Evolutionary conservation across 2,113 vertebrate species (phyloP).

Genomic region (Polypterus senegalus): DNA sequence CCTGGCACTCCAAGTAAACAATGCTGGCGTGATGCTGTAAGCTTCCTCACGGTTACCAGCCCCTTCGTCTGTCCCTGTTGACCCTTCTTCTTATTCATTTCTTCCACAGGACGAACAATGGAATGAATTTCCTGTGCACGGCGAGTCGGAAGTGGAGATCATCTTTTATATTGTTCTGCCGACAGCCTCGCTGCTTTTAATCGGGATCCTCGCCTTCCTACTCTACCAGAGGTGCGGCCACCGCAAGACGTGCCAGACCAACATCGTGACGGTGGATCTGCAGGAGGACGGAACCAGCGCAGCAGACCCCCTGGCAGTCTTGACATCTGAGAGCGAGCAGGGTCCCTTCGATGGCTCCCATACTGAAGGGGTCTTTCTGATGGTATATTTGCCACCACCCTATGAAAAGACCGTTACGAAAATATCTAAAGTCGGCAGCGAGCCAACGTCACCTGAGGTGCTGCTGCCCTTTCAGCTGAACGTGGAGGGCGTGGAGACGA

Average conservation of each 20-base stretch:
- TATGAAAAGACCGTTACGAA: constrained; percentile 70
- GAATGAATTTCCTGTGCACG: constrained; percentile 39
- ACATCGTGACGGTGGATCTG: constrained; percentile 63
- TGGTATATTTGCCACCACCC: constrained; percentile 53
- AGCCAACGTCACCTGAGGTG: constrained; percentile 19
- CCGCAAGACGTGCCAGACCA: constrained; percentile 33
- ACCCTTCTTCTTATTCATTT: constrained; percentile 1
- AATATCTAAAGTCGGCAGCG: constrained; percentile 42
- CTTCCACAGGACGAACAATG: constrained; percentile 51
- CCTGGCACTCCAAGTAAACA: neutral
- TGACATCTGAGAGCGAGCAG: constrained; percentile 36
- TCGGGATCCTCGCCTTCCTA: constrained; percentile 58
- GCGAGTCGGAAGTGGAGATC: constrained; percentile 47
- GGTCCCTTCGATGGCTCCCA: constrained; percentile 41
- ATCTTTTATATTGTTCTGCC: constrained; percentile 67
- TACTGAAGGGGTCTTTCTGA: constrained; percentile 42
- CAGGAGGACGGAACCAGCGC: constrained; percentile 33
- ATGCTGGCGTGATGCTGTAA: neutral
- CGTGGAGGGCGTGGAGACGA: neutral
- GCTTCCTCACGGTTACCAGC: neutral
- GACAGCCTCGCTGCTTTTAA: constrained; percentile 52
- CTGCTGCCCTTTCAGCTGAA: constrained; percentile 7
- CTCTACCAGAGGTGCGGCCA: constrained; percentile 46
- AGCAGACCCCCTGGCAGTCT: constrained; percentile 27
- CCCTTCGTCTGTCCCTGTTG: neutral